Conservation (phyloP, 2,113 vertebrate species). For the Scortum barcoo region DNA sequence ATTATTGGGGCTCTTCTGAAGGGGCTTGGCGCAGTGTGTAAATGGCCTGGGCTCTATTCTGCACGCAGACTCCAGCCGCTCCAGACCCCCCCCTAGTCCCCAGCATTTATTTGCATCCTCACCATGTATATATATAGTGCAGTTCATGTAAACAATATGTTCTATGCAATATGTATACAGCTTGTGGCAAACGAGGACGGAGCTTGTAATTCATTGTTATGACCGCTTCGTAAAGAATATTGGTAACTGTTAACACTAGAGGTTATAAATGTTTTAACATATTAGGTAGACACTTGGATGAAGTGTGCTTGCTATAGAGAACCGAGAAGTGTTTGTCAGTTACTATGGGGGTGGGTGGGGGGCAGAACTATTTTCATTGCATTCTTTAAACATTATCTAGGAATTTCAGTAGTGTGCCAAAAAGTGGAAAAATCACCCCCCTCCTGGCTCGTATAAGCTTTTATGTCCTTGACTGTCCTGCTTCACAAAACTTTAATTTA, state of each 20-base stretch:
- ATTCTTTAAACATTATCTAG: slow-evolving; percentile 57
- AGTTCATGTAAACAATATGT: slow-evolving; percentile 58
- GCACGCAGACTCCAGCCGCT: slow-evolving; percentile 57
- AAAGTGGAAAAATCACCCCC: slow-evolving; percentile 53
- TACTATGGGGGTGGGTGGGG: slow-evolving; percentile 22
- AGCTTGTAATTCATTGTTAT: slow-evolving; percentile 38
- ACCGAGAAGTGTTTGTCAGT: slow-evolving; percentile 24
- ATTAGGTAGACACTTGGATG: slow-evolving; percentile 5
- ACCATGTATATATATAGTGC: slow-evolving; percentile 53
- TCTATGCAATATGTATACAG: slow-evolving; percentile 42
- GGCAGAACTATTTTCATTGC: slow-evolving; percentile 38
- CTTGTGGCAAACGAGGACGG: slow-evolving; percentile 28
- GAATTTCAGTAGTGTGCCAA: slow-evolving; percentile 53
- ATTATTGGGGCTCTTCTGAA: slow-evolving; percentile 81
- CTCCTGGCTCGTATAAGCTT: slow-evolving; percentile 76
- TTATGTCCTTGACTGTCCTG: slow-evolving; percentile 72
- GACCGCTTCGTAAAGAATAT: slow-evolving; percentile 12
- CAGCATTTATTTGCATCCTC: slow-evolving; percentile 73
- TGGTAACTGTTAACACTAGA: slow-evolving; percentile 45
- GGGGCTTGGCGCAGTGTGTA: slow-evolving; percentile 72
- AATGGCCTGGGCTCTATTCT: slow-evolving; percentile 58
- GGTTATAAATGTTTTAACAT: slow-evolving; percentile 32
- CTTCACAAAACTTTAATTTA: slow-evolving; percentile 53
- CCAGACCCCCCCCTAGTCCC: slow-evolving; percentile 43
- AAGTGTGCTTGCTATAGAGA: slow-evolving; percentile 15